phyloP scores from a whole-genome alignment of 2,797 vertebrate genomes.

The Lacerta viridis region DNA sequence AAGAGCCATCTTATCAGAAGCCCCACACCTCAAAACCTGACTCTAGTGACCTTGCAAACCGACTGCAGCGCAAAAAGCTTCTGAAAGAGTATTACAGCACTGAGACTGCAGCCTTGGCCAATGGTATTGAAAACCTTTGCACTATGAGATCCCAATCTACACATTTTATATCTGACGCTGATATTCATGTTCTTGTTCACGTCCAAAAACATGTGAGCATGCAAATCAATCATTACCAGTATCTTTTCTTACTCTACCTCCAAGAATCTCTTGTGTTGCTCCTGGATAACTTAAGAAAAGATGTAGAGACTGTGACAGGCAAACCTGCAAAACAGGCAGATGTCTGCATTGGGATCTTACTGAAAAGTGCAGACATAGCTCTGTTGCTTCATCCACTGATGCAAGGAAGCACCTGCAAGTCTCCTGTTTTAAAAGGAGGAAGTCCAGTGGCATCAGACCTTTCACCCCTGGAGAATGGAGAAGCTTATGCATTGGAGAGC shows the following conservation, averaged over 20 bases:
- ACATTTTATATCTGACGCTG: slow-evolving; percentile 81
- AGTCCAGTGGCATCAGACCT: slow-evolving; percentile 83
- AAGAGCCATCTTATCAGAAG: slow-evolving; percentile 76
- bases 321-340: slow-evolving; percentile 82
- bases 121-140: slow-evolving; percentile 83
- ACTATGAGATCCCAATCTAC: slow-evolving; percentile 72
- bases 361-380: slow-evolving; percentile 93
- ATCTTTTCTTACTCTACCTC: slow-evolving; percentile 91
- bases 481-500: slow-evolving; percentile 79
- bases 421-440: slow-evolving; percentile 76
- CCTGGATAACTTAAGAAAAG: slow-evolving; percentile 91
- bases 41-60: slow-evolving; percentile 86
- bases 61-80: slow-evolving; percentile 91
- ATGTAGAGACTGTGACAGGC: slow-evolving; percentile 88
- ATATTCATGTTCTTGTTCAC: slow-evolving; percentile 91
- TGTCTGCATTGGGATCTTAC: slow-evolving; percentile 88
- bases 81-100: slow-evolving; percentile 94
- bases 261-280: slow-evolving; percentile 92
- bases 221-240: slow-evolving; percentile 97
- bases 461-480: slow-evolving; percentile 87
- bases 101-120: slow-evolving; percentile 77
- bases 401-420: slow-evolving; percentile 78
- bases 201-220: slow-evolving; percentile 92
- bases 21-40: slow-evolving; percentile 85
- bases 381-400: slow-evolving; percentile 91